Conservation (phyloP, 2,797 vertebrate species). For the Parotocinclus haroldoi region DNA sequence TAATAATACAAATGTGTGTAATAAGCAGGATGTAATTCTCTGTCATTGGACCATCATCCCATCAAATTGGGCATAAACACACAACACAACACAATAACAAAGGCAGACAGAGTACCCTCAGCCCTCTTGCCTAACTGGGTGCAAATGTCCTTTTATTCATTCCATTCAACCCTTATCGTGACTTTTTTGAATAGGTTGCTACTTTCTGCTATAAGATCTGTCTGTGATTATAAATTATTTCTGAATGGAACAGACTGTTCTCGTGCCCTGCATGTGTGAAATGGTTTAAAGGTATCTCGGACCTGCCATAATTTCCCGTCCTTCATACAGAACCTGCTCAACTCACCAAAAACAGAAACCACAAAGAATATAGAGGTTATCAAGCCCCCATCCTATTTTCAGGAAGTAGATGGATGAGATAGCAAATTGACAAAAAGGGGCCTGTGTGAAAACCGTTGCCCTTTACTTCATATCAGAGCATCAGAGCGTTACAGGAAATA, state of each 20-base stretch:
- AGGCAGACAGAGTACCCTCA: slow-evolving; percentile 28
- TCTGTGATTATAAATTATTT: slow-evolving; percentile 48
- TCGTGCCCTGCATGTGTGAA: slow-evolving; percentile 32
- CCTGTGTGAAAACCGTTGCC: background rate
- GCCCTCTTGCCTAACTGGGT: slow-evolving; percentile 34
- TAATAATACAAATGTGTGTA: slow-evolving; percentile 12
- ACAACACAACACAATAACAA: slow-evolving; percentile 8
- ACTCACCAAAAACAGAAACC: slow-evolving; percentile 29
- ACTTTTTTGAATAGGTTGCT: slow-evolving; percentile 44
- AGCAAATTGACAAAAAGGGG: slow-evolving; percentile 39
- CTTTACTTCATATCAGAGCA: slow-evolving; percentile 16
- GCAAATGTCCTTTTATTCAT: slow-evolving; percentile 48
- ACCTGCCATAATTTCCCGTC: slow-evolving; percentile 34
- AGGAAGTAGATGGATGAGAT: slow-evolving; percentile 51
- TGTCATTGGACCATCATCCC: slow-evolving; percentile 23
- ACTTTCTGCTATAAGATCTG: slow-evolving; percentile 44
- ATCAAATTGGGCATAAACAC: slow-evolving; percentile 24
- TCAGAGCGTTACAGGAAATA: slow-evolving; percentile 40
- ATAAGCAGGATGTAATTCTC: slow-evolving; percentile 25
- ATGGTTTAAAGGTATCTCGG: slow-evolving; percentile 37
- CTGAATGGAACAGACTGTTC: slow-evolving; percentile 43
- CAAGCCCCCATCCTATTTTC: slow-evolving; percentile 43
- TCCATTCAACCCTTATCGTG: slow-evolving; percentile 32
- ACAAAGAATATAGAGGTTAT: slow-evolving; percentile 12
- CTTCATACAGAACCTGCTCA: slow-evolving; percentile 41